Evolutionary conservation across 2,797 vertebrate species (phyloP), one percentile per base, ranked within the genome.

Genomic region (Tiaroga cobitis): DNA sequence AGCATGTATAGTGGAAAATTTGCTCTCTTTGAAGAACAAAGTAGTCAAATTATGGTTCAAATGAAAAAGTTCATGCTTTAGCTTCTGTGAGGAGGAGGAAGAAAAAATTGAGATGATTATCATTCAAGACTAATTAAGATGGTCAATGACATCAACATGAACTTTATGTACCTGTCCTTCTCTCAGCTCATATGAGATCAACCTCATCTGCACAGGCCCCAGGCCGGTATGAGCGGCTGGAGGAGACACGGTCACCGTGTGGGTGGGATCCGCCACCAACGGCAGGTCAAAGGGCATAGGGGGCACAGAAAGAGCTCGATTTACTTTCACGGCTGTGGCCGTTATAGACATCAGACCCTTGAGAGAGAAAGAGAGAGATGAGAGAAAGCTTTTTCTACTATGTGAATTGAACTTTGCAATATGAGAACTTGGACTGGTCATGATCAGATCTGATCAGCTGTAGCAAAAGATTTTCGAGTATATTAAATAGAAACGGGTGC

Each of bases 321-420:
- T 97, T 85, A 98, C 95, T 88, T 96, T 97, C 63, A 98, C 97
- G 2, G 93, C 95, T 54, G 95, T 93, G 7, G 97, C 97, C 0
- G 96, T 94, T 93, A 98, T 96, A 90, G 95, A 96, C 87, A 96
- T 96, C 59, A 98, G 93, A 86, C 97, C 95, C 97, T 98, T 77
- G 11, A 56, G 91, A 49, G 63, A 59, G 8, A n/a, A 8, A 73
- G 19, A 79, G 24, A 76, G 15, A 70, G 21, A 79, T 6, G 56
- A 73, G 19, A 80, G 21, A 67, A 37, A 65, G 68, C 26, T 79
- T 49, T 70, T 19, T 56, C 26, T 83, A 32, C n/a, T 39, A 68
- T 76, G 61, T 43, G 61, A 76, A 54, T 51, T 63, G 18, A 49
- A 37, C 29, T 49, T 34, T 63, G 72, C 51, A 9, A 49, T 63